A percentile compares a stretch with the other conserved stretches of the same genome.
Evolutionary conservation across 2,888 invertebrate species (phyloP).

Genomic region (Lysandra bellargus): DNA sequence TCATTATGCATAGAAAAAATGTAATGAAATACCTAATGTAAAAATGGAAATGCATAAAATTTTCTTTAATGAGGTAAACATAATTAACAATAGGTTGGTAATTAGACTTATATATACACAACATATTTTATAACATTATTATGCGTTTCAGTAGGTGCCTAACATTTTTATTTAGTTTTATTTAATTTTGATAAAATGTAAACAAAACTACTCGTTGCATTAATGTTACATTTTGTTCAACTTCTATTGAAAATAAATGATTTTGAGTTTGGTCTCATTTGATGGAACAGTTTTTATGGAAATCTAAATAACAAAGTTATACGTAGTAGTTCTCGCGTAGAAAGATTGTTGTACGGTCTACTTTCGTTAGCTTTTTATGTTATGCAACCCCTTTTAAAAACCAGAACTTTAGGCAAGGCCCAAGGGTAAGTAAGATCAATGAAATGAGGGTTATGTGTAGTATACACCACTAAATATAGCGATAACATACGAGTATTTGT

Average conservation of each 20-base stretch:
- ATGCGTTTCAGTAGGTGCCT: neutral
- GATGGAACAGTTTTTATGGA: neutral
- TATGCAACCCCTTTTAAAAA: constrained; percentile 6
- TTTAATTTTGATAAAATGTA: neutral
- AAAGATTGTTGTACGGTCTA: neutral
- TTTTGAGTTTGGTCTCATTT: neutral
- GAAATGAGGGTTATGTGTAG: neutral
- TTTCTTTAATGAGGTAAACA: neutral
- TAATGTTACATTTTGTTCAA: neutral
- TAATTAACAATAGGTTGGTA: neutral
- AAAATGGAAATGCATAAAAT: neutral
- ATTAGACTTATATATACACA: neutral
- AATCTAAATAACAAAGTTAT: neutral
- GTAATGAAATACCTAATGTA: neutral
- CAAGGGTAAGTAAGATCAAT: neutral
- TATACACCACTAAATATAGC: neutral
- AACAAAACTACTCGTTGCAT: neutral
- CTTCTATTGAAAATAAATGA: too few relatives aligned
- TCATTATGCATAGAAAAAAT: neutral
- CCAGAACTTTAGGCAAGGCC: neutral
- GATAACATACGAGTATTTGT: neutral
- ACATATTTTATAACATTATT: too few relatives aligned
- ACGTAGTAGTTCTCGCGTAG: neutral
- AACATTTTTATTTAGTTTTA: neutral
- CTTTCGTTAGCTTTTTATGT: neutral